Base-by-base conservation (phyloP, 2,888 invertebrate species). In the Beris chalybata region DNA sequence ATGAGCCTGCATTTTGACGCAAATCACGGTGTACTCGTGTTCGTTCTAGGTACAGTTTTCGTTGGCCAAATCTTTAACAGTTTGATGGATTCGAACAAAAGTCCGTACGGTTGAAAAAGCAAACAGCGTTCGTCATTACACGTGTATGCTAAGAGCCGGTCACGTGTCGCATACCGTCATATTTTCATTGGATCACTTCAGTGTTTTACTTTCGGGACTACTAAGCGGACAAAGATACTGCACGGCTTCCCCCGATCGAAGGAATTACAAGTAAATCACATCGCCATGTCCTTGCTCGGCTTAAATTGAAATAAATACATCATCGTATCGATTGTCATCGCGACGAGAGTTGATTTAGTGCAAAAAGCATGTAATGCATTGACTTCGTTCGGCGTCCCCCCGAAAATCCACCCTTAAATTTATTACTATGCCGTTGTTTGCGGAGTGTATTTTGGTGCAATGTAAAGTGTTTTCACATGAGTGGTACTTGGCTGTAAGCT, bases 81-180 rank as follows among this genome's bases (percentile, higher is more conserved):
- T 61, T 22, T 61, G 61, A 61, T 61, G 61, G 61, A 61, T 61
- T 50, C 43, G 52, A 61, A 61, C 61, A 61, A 61, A 61, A 61
- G 52, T 52, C 3, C 52, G 52, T 61, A 22, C 52, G 12, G 61
- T 61, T 61, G 61, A 61, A 61, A 52, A 61, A 61, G 43, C 61
- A 61, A 61, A 61, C 61, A 61, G 38, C 61, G 52, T 29, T 61
- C 43, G 61, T 52, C 30, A 22, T 43, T 52, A 52, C 61, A 61
- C 61, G 61, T 61, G 61, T 52, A 15, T 29, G 32, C 22, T 52
- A 50, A 50, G 38, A 50, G 38, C 12, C 12, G 38, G 61, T 9
- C 61, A 61, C 61, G 61, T 61, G 61, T 38, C 61, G n/a, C 43
- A 50, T 52, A 50, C 61, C 61, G 50, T 52, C 52, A 52, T 61